A percentile compares a stretch with the other conserved stretches of the same genome.
phyloP scores from a whole-genome alignment of 1,140 invertebrate genomes.

The Vanessa tameamea region DNA sequence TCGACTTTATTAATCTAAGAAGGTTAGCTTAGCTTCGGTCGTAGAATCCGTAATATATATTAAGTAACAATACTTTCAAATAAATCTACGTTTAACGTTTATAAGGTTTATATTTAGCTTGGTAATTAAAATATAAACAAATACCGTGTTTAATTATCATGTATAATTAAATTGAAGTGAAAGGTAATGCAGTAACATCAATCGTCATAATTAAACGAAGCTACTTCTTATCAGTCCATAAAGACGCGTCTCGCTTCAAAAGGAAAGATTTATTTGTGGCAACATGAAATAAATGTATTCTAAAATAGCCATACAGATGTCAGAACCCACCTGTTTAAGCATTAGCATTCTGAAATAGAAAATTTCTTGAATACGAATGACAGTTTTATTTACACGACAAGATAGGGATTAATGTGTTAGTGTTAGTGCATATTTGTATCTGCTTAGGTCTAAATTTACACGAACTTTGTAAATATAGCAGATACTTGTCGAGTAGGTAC shows the following conservation, averaged over 20 bases:
- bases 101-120: too few relatives aligned
- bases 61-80: neutral
- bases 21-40: neutral
- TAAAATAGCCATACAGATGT: slow-evolving; percentile 60
- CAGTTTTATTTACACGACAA: slow-evolving; percentile 60
- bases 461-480: neutral
- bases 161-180: slow-evolving; percentile 29
- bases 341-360: slow-evolving; percentile 62
- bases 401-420: slow-evolving; percentile 16
- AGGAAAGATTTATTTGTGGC: slow-evolving; percentile 64
- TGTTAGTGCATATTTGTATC: slow-evolving; percentile 2
- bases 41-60: neutral
- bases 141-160: slow-evolving; percentile 35
- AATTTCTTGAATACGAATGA: slow-evolving; percentile 58
- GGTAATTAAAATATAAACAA: neutral
- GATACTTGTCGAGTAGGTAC: neutral
- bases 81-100: too few relatives aligned
- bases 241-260: slow-evolving; percentile 62
- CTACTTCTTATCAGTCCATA: slow-evolving; percentile 49
- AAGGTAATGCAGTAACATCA: slow-evolving; percentile 35
- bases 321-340: slow-evolving; percentile 60
- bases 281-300: slow-evolving; percentile 50
- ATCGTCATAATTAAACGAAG: slow-evolving; percentile 30
- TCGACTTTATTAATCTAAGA: neutral
- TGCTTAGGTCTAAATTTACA: slow-evolving; percentile 4